A percentile compares a stretch with the other conserved stretches of the same genome.
phyloP scores from a whole-genome alignment of 2,113 vertebrate genomes.

The Pipa parva region DNA sequence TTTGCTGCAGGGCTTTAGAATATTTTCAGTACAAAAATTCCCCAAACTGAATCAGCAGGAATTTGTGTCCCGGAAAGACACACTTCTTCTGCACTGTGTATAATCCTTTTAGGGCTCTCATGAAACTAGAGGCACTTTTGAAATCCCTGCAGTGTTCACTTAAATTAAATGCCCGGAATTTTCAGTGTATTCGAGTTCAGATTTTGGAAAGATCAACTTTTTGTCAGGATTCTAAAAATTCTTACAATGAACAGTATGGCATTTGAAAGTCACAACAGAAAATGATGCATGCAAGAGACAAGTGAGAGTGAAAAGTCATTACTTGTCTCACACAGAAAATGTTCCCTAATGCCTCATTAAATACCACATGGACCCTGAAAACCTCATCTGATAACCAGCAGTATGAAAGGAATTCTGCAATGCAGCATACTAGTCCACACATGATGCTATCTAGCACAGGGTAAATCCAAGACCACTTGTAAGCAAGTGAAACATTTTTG shows the following conservation, averaged over 20 bases:
- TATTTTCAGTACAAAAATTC: slow-evolving; percentile 20
- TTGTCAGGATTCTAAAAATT: background rate
- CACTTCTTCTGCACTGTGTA: background rate
- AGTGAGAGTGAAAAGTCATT: background rate
- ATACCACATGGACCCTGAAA: slow-evolving; percentile 20
- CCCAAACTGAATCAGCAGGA: slow-evolving; percentile 21
- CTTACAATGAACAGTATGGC: no score
- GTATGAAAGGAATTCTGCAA: background rate
- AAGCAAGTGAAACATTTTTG: no score
- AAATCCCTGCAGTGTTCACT: background rate
- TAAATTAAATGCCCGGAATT: background rate
- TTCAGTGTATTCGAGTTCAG: background rate
- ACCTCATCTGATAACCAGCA: slow-evolving; percentile 8
- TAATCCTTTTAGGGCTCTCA: background rate
- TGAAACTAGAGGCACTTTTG: background rate
- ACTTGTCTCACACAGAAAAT: slow-evolving; percentile 17
- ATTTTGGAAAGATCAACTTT: background rate
- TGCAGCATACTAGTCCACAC: no score
- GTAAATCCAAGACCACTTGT: no score
- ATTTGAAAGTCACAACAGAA: background rate
- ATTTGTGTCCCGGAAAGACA: slow-evolving; percentile 37
- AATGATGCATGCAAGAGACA: slow-evolving; percentile 5
- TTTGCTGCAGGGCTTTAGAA: slow-evolving; percentile 26
- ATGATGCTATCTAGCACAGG: no score
- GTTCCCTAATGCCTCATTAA: slow-evolving; percentile 23